These are phyloP conservation scores for Microcebus ravelobensis DNA, from an alignment of 2,113 vertebrate species.

Conservation along the genomic window DNA sequence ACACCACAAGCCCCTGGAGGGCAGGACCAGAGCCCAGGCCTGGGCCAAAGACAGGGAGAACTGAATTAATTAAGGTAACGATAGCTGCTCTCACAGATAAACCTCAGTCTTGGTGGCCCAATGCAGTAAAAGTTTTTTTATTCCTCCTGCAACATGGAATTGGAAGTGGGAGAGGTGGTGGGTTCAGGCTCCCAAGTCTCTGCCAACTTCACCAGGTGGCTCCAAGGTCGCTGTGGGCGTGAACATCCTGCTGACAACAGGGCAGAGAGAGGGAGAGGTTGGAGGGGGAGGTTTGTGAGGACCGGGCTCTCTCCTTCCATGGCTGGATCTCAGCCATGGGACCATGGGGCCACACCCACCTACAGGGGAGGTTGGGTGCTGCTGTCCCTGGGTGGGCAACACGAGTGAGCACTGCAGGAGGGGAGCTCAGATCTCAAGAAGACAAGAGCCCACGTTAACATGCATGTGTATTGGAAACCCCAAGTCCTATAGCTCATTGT, in stretches of 20 bases:
- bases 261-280: not conserved
- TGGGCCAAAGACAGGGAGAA: not conserved
- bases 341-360: too few species aligned
- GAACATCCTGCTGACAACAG: not conserved
- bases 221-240: not conserved
- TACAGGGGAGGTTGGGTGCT: not conserved
- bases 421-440: too few species aligned
- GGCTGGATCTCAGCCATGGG: not conserved
- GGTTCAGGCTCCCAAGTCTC: not conserved
- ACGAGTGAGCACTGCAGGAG: not conserved
- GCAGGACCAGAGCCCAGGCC: not conserved
- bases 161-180: not conserved
- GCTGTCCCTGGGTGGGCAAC: not conserved
- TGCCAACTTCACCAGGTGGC: not conserved
- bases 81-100: not conserved
- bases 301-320: not conserved
- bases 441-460: not conserved
- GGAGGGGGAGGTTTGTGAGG: not conserved
- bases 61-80: not conserved
- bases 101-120: not conserved
- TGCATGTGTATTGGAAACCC: not conserved
- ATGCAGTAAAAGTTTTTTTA: not conserved
- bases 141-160: not conserved
- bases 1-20: not conserved
- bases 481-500: not conserved